Evolutionary conservation across 2,888 invertebrate genomes (phyloP), one percentile per base, ranked within the genome.

Genomic region (Cabera pusaria): DNA sequence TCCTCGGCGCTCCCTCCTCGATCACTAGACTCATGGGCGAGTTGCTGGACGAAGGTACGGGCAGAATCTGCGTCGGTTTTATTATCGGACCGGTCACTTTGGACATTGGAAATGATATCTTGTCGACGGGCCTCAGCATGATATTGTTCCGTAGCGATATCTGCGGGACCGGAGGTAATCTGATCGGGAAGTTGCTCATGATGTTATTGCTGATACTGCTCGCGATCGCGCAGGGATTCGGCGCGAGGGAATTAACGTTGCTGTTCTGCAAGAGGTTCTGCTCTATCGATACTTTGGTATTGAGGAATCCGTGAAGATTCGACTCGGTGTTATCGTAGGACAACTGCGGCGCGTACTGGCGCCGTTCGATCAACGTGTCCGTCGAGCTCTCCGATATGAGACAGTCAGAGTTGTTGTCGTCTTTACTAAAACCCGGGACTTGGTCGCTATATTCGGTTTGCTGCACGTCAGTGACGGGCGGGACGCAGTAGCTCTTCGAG

Each of bases 51-150:
- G 82, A 79, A 0, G 81, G 84, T 0, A 86, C 84, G 0, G 87
- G 86, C 1, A 88, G 59, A 22, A 86, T 85, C 49, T 87, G 87
- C 4, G 82, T 82, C 0, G 85, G 84, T 44, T 60, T 84, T 49
- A 87, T 86, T 1, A 87, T 87, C 0, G 87, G 81, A 0, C 87
- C 85, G 0, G 73, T 80, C 2, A 85, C 72, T 70, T 82, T 86
- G 0, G 64, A 60, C 56, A 82, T 71, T 0, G 82, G 72, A 3
- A 84, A 41, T 0, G 80, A 74, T 52, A 87, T 76, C 59, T 80
- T 87, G 37, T 85, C 80, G 0, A 77, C 66, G 0, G 84, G 75
- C 49, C 77, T 87, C 2, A 87, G 56, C 32, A 80, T 86, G 7
- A 86, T 79, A 37, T 82, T 80, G 44, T 80, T 84, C 1, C 75